These are phyloP conservation scores for Vollenhovia emeryi DNA, from an alignment of 1,140 invertebrate genomes.

Conservation along the genomic window DNA sequence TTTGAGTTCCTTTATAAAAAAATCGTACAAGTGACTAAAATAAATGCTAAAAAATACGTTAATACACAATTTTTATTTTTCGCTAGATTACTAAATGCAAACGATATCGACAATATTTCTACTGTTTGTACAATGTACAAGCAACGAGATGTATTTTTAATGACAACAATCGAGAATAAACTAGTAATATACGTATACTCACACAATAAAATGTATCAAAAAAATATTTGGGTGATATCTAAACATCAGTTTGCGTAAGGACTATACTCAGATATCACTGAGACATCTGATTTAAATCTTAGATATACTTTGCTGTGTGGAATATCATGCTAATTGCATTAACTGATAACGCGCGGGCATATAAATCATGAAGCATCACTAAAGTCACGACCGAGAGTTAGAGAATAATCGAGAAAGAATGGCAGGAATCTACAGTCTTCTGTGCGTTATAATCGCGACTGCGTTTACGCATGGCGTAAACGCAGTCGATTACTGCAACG, in stretches of 20 bases:
- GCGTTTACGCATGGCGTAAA: neutral
- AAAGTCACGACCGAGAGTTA: neutral
- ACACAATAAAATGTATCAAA: too few relatives aligned
- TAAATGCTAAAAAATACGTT: neutral
- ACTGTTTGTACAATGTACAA: neutral
- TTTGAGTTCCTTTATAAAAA: too few relatives aligned
- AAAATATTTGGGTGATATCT: too few relatives aligned
- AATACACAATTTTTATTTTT: neutral
- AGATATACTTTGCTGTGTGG: too few relatives aligned
- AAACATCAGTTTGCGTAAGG: too few relatives aligned
- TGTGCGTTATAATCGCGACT: neutral
- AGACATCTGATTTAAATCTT: too few relatives aligned
- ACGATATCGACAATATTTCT: neutral
- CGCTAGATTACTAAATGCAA: neutral
- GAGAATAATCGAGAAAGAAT: neutral
- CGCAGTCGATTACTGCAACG: neutral
- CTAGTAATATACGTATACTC: too few relatives aligned
- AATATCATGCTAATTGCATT: neutral
- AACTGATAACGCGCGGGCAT: slow-evolving; percentile 5
- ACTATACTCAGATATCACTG: too few relatives aligned
- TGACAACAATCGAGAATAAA: too few relatives aligned
- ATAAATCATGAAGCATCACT: slow-evolving; percentile 6
- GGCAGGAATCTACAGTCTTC: neutral
- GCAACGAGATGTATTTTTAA: too few relatives aligned
- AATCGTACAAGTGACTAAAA: neutral